Percentiles rank a stretch among this genome's conserved stretches.
phyloP scores from a whole-genome alignment of 2,888 invertebrate species.

The Stenichneumon culpator region DNA sequence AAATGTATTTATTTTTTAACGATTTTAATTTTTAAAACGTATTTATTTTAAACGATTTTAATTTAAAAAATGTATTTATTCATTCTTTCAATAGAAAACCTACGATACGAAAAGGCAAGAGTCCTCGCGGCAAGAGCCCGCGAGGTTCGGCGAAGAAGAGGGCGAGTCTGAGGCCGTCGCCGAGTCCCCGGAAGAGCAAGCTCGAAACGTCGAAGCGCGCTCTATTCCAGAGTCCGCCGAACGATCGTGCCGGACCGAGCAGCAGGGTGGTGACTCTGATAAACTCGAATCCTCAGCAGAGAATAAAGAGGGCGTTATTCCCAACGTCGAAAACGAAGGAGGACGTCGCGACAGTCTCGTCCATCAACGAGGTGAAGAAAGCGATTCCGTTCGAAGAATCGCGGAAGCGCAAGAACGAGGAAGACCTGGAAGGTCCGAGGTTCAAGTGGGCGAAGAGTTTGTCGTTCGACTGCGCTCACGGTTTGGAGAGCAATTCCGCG shows the following conservation, averaged over 20 bases:
- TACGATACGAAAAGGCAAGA: constrained; percentile 82
- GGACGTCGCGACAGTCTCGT: constrained; percentile 55
- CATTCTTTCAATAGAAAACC: constrained; percentile 81
- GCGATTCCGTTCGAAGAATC: constrained; percentile 71
- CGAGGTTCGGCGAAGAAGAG: constrained; percentile 88
- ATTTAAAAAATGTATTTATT: background rate
- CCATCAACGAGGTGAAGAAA: constrained; percentile 55
- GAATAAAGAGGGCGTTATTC: constrained; percentile 89
- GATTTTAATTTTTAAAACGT: too few relatives aligned
- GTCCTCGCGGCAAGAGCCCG: constrained; percentile 85
- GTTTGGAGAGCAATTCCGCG: constrained; percentile 73
- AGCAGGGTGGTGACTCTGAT: constrained; percentile 75
- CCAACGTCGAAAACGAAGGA: constrained; percentile 86
- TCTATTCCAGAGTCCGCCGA: constrained; percentile 90
- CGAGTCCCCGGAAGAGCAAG: constrained; percentile 80
- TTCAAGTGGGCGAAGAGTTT: constrained; percentile 85
- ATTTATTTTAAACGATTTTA: background rate
- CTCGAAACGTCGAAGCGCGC: constrained; percentile 89
- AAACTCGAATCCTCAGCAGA: constrained; percentile 85
- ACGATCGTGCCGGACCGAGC: constrained; percentile 81
- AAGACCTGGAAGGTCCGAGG: constrained; percentile 79
- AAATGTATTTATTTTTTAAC: background rate
- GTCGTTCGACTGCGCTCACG: constrained; percentile 86
- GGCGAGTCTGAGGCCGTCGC: constrained; percentile 85
- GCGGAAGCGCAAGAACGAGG: constrained; percentile 81